A percentile compares a stretch with the other conserved stretches of the same genome.
These are phyloP conservation scores for Drosophila anceps DNA, from an alignment of 2,888 invertebrate genomes.

Conservation along the genomic window DNA sequence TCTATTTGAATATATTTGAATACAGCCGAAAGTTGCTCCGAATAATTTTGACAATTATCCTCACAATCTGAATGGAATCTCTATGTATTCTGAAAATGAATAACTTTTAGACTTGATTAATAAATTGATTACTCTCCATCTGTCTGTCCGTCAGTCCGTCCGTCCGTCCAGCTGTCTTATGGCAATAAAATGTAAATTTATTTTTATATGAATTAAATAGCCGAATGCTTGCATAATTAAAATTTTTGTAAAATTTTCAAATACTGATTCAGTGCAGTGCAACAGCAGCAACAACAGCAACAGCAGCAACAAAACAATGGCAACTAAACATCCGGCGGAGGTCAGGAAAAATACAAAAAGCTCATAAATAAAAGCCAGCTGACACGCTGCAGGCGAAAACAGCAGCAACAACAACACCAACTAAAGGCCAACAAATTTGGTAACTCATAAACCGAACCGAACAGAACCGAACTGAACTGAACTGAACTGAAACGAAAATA, in stretches of 20 bases:
- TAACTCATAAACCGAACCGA: slow-evolving; percentile 45
- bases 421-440: slow-evolving; percentile 21
- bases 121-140: no score
- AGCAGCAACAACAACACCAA: background rate
- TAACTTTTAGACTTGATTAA: no score
- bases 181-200: slow-evolving; percentile 18
- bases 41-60: no score
- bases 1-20: background rate
- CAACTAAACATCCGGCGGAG: slow-evolving; percentile 80
- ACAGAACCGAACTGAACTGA: slow-evolving; percentile 10
- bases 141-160: no score
- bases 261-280: slow-evolving; percentile 22
- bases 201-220: slow-evolving; percentile 55
- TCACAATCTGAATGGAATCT: background rate
- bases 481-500: slow-evolving; percentile 24
- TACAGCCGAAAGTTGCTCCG: no score
- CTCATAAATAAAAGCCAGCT: slow-evolving; percentile 73
- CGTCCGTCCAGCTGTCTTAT: no score
- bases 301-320: slow-evolving; percentile 39
- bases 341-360: slow-evolving; percentile 57
- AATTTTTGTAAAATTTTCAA: slow-evolving; percentile 49
- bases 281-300: slow-evolving; percentile 12
- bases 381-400: slow-evolving; percentile 61
- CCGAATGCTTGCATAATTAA: slow-evolving; percentile 66
- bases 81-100: no score